These are phyloP conservation scores for Malurus leucopterus DNA, from an alignment of 2,797 vertebrate species.

Conservation along the genomic window DNA sequence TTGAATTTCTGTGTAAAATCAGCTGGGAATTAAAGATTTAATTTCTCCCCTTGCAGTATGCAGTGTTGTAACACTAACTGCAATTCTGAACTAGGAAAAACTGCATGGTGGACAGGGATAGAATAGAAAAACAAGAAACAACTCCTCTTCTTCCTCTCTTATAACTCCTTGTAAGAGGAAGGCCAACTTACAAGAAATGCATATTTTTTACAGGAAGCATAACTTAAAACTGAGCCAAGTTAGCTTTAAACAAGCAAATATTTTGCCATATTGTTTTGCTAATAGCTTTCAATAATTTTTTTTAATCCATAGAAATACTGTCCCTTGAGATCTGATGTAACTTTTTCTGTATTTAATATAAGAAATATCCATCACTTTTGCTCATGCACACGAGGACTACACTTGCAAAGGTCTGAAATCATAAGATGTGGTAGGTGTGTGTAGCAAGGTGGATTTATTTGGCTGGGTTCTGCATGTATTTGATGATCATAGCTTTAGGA, in stretches of 20 bases:
- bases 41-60: background rate
- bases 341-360: background rate
- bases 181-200: background rate
- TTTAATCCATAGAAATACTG: background rate
- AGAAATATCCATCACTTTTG: background rate
- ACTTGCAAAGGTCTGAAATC: background rate
- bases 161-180: background rate
- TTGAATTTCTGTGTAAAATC: background rate
- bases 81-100: background rate
- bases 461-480: background rate
- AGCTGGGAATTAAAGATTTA: background rate
- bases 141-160: background rate
- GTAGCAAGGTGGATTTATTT: background rate
- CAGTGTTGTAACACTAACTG: background rate
- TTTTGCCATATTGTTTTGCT: no score
- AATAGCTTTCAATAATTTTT: background rate
- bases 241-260: background rate
- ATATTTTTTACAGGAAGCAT: background rate
- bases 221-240: background rate
- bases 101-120: background rate
- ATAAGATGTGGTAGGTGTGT: background rate
- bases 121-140: background rate
- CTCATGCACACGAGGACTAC: background rate
- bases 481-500: background rate
- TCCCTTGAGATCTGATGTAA: background rate